These are phyloP conservation scores for Noctua comes DNA, from an alignment of 2,888 invertebrate species.

Conservation along the genomic window DNA sequence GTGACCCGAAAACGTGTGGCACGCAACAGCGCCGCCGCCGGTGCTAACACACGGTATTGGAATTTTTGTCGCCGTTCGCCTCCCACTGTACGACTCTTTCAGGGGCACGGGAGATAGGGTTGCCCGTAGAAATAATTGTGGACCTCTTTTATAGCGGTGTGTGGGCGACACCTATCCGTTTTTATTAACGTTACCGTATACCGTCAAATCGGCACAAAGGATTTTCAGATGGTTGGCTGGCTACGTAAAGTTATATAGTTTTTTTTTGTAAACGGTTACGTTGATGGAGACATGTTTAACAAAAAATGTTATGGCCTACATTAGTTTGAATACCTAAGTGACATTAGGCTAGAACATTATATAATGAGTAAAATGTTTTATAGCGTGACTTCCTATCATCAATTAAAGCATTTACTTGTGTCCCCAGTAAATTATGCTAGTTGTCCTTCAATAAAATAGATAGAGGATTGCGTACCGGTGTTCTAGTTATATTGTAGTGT, in stretches of 20 bases:
- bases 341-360: slow-evolving; percentile 24
- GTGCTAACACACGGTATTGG: slow-evolving; percentile 76
- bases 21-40: slow-evolving; percentile 75
- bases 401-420: slow-evolving; percentile 38
- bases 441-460: slow-evolving; percentile 36
- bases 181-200: slow-evolving; percentile 74
- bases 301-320: slow-evolving; percentile 4
- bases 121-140: slow-evolving; percentile 77
- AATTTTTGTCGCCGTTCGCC: slow-evolving; percentile 79
- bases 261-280: slow-evolving; percentile 35
- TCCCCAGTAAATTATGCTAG: slow-evolving; percentile 28
- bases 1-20: slow-evolving; percentile 84
- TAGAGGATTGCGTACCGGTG: slow-evolving; percentile 13
- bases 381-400: slow-evolving; percentile 49
- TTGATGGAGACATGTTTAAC: slow-evolving; percentile 18
- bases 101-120: slow-evolving; percentile 70
- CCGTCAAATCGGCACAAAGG: slow-evolving; percentile 75
- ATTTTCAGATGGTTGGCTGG: slow-evolving; percentile 70
- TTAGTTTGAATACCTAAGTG: slow-evolving; percentile 13
- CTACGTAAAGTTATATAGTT: slow-evolving; percentile 65
- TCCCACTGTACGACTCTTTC: slow-evolving; percentile 75
- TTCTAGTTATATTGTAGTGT: slow-evolving; percentile 3
- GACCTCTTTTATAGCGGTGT: slow-evolving; percentile 74
- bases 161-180: slow-evolving; percentile 75
- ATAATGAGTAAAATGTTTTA: slow-evolving; percentile 11